Conservation (phyloP, 2,888 invertebrate genomes). For the Hypercompe scribonia region DNA sequence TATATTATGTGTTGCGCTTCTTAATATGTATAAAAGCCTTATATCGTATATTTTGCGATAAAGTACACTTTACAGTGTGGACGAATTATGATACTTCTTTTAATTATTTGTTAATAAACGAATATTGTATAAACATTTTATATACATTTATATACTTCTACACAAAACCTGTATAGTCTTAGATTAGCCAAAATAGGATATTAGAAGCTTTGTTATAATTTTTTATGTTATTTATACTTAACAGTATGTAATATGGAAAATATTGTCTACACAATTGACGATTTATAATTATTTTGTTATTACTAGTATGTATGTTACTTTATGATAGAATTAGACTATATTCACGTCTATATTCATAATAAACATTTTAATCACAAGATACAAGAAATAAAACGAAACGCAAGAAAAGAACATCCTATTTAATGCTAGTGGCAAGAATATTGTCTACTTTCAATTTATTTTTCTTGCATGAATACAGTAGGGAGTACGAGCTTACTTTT, state of each 20-base stretch:
- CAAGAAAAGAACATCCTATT: conserved; percentile 17
- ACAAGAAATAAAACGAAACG: not conserved
- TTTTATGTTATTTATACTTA: conserved; percentile 49
- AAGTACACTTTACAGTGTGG: conserved; percentile 74
- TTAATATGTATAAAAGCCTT: conserved; percentile 46
- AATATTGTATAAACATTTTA: conserved; percentile 43
- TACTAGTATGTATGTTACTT: conserved; percentile 16
- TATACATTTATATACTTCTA: conserved; percentile 44
- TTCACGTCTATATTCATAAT: not conserved
- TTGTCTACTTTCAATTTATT: conserved; percentile 23
- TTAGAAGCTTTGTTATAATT: conserved; percentile 43
- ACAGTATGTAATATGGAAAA: conserved; percentile 50
- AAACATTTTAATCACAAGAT: not conserved
- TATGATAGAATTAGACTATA: conserved; percentile 18
- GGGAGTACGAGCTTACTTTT: conserved; percentile 17
- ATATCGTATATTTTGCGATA: conserved; percentile 60
- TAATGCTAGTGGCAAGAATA: conserved; percentile 24
- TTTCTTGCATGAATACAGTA: conserved; percentile 23
- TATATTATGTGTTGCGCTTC: conserved; percentile 25
- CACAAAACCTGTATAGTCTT: conserved; percentile 32
- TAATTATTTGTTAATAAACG: conserved; percentile 36
- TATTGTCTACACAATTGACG: conserved; percentile 84
- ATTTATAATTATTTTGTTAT: conserved; percentile 45
- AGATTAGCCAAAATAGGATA: conserved; percentile 36
- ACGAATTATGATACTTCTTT: conserved; percentile 78